phyloP scores from a whole-genome alignment of 2,113 vertebrate genomes.

The Climacteris rufus region DNA sequence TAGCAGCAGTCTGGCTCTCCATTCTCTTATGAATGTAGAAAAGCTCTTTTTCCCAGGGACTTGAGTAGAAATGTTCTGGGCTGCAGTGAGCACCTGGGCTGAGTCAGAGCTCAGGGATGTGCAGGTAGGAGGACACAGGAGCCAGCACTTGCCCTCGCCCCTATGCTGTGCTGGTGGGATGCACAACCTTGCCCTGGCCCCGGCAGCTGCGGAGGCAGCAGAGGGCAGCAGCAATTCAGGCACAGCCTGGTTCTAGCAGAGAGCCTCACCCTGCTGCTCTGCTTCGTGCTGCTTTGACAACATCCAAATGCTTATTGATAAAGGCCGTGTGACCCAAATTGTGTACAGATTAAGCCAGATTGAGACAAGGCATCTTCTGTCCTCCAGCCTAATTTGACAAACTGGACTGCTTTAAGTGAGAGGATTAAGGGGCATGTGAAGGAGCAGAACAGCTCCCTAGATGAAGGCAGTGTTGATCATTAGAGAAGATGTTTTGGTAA shows the following conservation, averaged over 20 bases:
- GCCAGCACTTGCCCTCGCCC: accelerated
- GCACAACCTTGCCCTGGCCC: not conserved
- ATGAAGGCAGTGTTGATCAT: not conserved
- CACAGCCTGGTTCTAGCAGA: not conserved
- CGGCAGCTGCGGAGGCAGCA: not conserved
- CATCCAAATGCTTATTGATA: not conserved
- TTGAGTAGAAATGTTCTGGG: not conserved
- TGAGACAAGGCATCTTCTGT: not conserved
- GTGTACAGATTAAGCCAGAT: not conserved
- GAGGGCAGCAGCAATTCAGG: not conserved
- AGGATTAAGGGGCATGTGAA: not conserved
- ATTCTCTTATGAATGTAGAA: not conserved
- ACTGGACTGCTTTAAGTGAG: not conserved
- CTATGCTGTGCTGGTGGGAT: accelerated
- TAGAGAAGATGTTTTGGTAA: not conserved
- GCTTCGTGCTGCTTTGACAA: not conserved
- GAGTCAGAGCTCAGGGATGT: not conserved
- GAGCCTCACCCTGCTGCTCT: not conserved
- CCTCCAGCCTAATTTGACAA: not conserved
- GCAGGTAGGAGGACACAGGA: accelerated
- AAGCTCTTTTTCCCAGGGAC: not conserved
- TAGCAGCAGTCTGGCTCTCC: not conserved
- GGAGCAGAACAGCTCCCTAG: not conserved
- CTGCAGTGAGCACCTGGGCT: accelerated
- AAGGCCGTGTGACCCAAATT: not conserved